Base-by-base conservation (phyloP, 2,888 invertebrate species). In the Cistogaster globosa region DNA sequence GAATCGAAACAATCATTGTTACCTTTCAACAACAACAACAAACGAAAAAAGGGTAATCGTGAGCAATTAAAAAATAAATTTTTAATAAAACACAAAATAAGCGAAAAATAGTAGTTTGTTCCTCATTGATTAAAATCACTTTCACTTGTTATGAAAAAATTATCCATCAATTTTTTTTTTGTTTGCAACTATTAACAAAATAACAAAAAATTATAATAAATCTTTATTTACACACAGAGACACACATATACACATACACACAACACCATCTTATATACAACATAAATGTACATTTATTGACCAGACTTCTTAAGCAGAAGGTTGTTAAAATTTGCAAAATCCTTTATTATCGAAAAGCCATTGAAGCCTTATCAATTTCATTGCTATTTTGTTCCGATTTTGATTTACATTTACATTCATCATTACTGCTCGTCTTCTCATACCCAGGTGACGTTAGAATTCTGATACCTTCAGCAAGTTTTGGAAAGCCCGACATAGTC, bases 401-500 rank as follows among this genome's bases (percentile, higher is more conserved):
- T 11, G 86, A 18, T 36, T 87, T 88, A 84, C 91, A 91, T 38
- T 90, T 89, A 74, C 90, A 91, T 57, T 91, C 36, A 57, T 45
- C 57, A 42, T 26, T 12, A 42, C 9, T 7, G 2, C 82, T 85
- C 9, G 88, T 86, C 36, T 84, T 88, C n/a, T 87, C 88, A 79
- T 76, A 76, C 8, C 22, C 32, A 8, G 82, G 60, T 7, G 91
- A 87, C 11, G 91, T 88, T 32, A 91, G 65, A 14, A 91, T 90
- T 11, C 89, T 88, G 51, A 92, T 68, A 7, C 91, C 90, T 58
- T 92, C 92, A 0, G 90, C 89, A 14, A 91, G 88, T 84, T 90
- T 91, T 3, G 91, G 91, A 68, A 92, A 91, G 4, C 92, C 91
- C 0, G 89, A 86, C 90, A 92, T 91, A 6, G 90, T 91, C 65